Evolutionary conservation across 2,888 invertebrate genomes (phyloP).

Genomic region (Meteorus cinctellus): DNA sequence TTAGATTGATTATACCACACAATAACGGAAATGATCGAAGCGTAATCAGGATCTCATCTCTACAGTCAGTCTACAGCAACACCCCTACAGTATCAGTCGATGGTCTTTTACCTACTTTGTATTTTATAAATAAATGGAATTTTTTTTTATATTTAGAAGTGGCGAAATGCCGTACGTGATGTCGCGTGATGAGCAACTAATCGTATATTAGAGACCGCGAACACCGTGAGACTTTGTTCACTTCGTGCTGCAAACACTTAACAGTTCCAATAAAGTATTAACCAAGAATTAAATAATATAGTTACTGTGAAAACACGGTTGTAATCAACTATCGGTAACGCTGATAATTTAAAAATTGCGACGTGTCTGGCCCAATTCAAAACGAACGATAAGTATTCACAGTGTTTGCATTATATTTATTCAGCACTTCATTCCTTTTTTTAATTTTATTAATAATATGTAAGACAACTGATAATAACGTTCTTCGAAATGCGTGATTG

Average conservation of each 20-base stretch:
- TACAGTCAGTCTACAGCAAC: not conserved
- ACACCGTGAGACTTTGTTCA: not conserved
- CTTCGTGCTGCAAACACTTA: not conserved
- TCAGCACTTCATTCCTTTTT: not conserved
- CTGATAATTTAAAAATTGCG: not conserved
- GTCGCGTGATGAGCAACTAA: not conserved
- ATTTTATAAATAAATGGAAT: not conserved
- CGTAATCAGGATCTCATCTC: not conserved
- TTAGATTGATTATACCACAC: not conserved
- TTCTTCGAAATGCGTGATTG: constrained; percentile 7
- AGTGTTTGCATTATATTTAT: not conserved
- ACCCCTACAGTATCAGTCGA: constrained; percentile 27
- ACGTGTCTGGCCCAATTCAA: not conserved
- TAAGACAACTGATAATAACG: not conserved
- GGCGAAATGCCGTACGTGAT: not conserved
- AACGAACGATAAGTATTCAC: not conserved
- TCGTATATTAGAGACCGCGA: not conserved
- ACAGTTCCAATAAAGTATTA: not conserved
- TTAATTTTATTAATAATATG: constrained; percentile 1
- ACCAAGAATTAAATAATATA: not conserved
- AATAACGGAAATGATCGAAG: constrained; percentile 4
- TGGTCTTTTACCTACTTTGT: constrained; percentile 19
- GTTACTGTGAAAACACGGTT: not conserved
- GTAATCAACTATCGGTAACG: constrained; percentile 11
- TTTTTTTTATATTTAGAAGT: constrained; percentile 3